phyloP scores from a whole-genome alignment of 2,888 invertebrate genomes.

The Synergus umbraculus region DNA sequence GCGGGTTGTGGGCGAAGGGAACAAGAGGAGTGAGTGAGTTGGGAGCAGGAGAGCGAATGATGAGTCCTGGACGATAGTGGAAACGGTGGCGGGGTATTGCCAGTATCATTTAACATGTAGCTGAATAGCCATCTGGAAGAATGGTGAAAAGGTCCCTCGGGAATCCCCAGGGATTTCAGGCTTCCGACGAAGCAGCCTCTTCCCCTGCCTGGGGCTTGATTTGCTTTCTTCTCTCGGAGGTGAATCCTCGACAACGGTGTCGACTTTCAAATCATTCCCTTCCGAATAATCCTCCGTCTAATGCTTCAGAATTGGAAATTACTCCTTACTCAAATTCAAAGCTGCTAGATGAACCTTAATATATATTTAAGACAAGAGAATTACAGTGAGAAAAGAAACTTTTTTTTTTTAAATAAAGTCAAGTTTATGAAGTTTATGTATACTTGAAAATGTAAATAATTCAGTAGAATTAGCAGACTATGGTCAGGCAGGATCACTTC shows the following conservation, averaged over 20 bases:
- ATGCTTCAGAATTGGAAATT: conserved; percentile 5
- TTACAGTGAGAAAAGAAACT: not conserved
- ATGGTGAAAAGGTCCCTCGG: conserved; percentile 62
- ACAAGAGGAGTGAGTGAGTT: conserved; percentile 46
- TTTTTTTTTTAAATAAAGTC: not conserved
- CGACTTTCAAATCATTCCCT: conserved; percentile 33
- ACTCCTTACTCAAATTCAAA: not conserved
- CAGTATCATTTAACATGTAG: conserved; percentile 69
- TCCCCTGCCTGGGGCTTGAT: conserved; percentile 50
- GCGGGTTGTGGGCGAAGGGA: conserved; percentile 40
- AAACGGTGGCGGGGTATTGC: conserved; percentile 51
- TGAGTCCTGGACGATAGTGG: conserved; percentile 61
- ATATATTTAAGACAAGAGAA: not conserved
- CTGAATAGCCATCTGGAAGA: conserved; percentile 71
- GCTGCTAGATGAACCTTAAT: not conserved
- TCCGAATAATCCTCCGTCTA: not conserved
- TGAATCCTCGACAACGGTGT: conserved; percentile 22
- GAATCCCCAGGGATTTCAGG: conserved; percentile 53
- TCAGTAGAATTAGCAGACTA: too few relatives aligned
- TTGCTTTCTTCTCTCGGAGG: conserved; percentile 40
- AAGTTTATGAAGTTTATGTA: not conserved
- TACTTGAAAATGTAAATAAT: too few relatives aligned
- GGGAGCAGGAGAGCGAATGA: conserved; percentile 60
- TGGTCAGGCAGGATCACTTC: too few relatives aligned
- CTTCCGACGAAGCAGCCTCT: conserved; percentile 46